Evolutionary conservation across 1,140 invertebrate genomes (phyloP).

Genomic region (Bathynomus jamesi): DNA sequence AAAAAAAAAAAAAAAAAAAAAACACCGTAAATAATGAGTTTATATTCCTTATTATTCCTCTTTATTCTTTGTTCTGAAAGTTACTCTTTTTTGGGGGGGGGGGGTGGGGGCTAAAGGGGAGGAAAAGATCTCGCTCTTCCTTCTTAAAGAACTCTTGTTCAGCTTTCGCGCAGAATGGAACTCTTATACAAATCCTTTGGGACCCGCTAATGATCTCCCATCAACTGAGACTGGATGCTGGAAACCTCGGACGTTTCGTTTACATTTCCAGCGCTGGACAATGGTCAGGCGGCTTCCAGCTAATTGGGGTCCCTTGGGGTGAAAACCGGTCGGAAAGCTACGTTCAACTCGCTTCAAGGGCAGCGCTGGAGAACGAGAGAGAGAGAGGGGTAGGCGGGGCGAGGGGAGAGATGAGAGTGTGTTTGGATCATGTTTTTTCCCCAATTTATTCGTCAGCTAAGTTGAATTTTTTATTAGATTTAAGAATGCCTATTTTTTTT

Average conservation of each 20-base stretch:
- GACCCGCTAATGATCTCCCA: neutral
- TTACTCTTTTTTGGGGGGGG: neutral
- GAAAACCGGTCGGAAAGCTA: neutral
- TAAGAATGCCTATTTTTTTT: neutral
- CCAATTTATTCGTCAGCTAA: neutral
- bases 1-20: neutral
- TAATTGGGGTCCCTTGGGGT: neutral
- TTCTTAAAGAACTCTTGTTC: neutral
- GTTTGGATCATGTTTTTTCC: no score
- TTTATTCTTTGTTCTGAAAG: neutral
- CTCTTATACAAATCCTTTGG: neutral
- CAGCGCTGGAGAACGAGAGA: neutral
- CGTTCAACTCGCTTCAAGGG: neutral
- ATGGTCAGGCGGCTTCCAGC: neutral
- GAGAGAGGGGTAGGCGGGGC: neutral
- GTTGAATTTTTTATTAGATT: neutral
- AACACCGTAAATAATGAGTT: neutral
- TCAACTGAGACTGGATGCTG: neutral
- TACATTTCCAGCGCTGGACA: neutral
- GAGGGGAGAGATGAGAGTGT: no score
- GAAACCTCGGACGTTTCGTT: neutral
- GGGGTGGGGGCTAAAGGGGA: neutral
- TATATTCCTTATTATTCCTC: neutral
- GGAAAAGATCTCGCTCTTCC: neutral
- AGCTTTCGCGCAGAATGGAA: neutral